These are phyloP conservation scores for Neopelma chrysocephalum DNA, from an alignment of 2,797 vertebrate species.

Conservation along the genomic window DNA sequence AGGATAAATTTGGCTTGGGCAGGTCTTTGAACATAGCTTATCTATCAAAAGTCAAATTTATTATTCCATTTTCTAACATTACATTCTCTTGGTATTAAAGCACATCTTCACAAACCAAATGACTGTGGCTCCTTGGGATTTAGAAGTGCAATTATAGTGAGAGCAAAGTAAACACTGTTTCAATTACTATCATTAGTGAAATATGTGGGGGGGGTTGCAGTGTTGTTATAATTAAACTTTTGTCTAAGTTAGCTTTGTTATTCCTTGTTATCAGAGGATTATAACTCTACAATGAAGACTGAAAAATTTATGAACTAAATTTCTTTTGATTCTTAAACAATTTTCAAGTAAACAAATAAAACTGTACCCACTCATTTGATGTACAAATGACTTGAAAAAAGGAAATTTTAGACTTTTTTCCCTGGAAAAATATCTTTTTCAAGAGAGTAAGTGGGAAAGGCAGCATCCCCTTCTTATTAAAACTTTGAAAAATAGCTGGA, in stretches of 20 bases:
- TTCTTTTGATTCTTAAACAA: neutral
- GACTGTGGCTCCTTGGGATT: neutral
- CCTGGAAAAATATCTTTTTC: neutral
- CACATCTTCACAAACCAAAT: neutral
- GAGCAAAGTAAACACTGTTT: constrained; percentile 26
- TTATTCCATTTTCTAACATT: neutral
- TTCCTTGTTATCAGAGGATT: neutral
- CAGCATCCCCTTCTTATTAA: neutral
- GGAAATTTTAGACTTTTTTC: neutral
- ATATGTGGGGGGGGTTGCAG: neutral
- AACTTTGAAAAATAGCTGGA: neutral
- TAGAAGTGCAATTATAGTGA: constrained; percentile 20
- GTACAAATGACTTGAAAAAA: neutral
- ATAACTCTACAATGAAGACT: neutral
- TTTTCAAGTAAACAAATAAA: neutral
- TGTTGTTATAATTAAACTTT: constrained; percentile 15
- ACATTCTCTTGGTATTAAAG: neutral
- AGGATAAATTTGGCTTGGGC: neutral
- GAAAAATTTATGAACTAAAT: neutral
- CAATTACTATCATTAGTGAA: neutral
- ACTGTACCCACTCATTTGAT: neutral
- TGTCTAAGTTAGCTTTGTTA: neutral
- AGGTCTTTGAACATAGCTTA: neutral
- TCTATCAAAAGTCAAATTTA: neutral
- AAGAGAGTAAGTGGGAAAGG: neutral